Percentiles rank a stretch among this genome's conserved stretches.
Evolutionary conservation across 2,113 vertebrate genomes (phyloP).

Genomic region (Nyctibius bracteatus): DNA sequence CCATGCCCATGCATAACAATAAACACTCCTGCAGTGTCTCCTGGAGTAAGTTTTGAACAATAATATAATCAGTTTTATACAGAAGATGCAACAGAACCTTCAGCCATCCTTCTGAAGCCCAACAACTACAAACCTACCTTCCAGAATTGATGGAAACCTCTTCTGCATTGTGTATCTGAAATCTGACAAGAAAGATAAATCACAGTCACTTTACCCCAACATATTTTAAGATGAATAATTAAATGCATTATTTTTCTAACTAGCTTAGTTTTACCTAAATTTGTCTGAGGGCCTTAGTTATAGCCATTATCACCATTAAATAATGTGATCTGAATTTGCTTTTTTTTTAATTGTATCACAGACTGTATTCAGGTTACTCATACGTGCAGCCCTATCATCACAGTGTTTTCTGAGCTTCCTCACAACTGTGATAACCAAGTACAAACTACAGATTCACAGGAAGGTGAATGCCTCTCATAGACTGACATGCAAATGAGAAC

Average conservation of each 20-base stretch:
- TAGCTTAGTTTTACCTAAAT: neutral
- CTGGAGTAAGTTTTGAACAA: neutral
- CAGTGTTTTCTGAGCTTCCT: neutral
- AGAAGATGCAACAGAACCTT: neutral
- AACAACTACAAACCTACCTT: slow-evolving; percentile 67
- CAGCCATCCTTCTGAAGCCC: neutral
- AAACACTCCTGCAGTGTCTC: neutral
- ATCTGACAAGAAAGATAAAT: slow-evolving; percentile 66
- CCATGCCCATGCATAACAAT: neutral
- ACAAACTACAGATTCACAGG: neutral
- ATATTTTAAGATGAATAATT: neutral
- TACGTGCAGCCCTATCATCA: rapidly evolving
- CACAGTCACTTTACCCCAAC: neutral
- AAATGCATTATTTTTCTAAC: slow-evolving; percentile 25
- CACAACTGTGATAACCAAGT: neutral
- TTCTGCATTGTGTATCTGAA: slow-evolving; percentile 80
- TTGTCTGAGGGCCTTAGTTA: neutral
- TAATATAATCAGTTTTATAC: rapidly evolving
- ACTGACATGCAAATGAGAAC: neutral
- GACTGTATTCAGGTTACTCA: neutral
- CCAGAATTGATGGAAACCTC: slow-evolving; percentile 77
- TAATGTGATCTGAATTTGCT: neutral
- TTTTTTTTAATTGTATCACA: neutral
- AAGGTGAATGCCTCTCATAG: neutral
- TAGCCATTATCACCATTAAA: neutral